phyloP scores from a whole-genome alignment of 2,113 vertebrate species.

The Campylomormyrus numenius region DNA sequence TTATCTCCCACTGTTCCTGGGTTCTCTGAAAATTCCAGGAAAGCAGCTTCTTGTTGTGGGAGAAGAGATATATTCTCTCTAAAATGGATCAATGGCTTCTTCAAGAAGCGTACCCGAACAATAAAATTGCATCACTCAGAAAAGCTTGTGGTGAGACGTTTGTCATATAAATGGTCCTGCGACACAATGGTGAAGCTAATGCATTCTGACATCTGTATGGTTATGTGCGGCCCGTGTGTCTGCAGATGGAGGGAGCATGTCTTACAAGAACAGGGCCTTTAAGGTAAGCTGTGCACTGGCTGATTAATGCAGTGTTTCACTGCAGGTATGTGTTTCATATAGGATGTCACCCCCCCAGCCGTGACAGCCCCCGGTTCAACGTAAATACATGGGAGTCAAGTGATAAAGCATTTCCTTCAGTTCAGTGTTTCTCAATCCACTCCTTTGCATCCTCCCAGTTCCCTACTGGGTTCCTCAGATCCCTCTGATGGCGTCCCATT shows the following conservation, averaged over 20 bases:
- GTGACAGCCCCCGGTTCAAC: not conserved
- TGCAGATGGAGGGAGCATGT: not conserved
- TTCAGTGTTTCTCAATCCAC: not conserved
- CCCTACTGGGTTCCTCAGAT: not conserved
- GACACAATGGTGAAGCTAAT: not conserved
- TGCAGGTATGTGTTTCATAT: not conserved
- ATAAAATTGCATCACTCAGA: not conserved
- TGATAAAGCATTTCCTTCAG: not conserved
- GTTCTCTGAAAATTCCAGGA: not conserved
- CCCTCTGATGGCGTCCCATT: not conserved
- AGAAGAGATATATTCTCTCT: not conserved
- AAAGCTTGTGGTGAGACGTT: not conserved
- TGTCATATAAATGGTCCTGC: not conserved
- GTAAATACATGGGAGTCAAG: not conserved
- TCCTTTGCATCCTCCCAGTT: not conserved
- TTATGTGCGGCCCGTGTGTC: not conserved
- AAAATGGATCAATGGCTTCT: not conserved
- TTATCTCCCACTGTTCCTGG: not conserved
- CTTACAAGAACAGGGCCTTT: not conserved
- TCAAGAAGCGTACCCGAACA: not conserved
- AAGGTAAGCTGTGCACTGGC: not conserved
- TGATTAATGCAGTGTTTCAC: not conserved
- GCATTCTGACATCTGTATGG: not conserved
- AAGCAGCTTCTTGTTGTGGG: not conserved
- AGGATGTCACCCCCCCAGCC: not conserved